Evolutionary conservation across 1,140 invertebrate species (phyloP), one percentile per base, ranked within the genome.

Genomic region (Caerostris extrusa): DNA sequence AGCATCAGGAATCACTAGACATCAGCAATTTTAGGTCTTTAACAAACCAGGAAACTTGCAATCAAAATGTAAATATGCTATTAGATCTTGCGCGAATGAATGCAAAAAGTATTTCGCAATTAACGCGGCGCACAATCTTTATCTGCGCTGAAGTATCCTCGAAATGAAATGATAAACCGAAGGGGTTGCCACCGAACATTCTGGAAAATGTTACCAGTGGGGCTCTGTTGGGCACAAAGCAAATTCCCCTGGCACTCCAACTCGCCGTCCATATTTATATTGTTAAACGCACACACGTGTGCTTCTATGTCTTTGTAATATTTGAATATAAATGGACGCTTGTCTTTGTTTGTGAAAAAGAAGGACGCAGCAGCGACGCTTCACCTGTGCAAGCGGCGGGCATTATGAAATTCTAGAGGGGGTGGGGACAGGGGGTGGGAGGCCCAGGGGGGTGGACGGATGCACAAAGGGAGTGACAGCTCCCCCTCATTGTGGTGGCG

Each of bases 261-360:
- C 34, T 34, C n/a, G 34, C 34, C 34, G 34, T 87, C 34, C 85
- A 87, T 87, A 60, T 61, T 50, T 60, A 60, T 87, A 60, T 60
- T 50, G 85, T 87, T 60, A 19, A 19, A 55, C 55, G 14, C 56
- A 12, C 7, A 83, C 81, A 6, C 34, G 14, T 34, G 57, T 34
- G 34, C 64, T 7, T 56, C 83, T 34, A 64, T 6, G 19, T 57
- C 34, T 85, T 64, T 89, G 50, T 69, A 87, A 67, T 77, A 61
- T 91, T 81, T 91, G 71, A 91, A 91, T 91, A 91, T 91, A 91
- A 91, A 91, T 69, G 88, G 88, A 91, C 57, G 56, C 19, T 8
- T 17, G n/a, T 53, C 56, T 82, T 91, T 81, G 69, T 61, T 60
- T 61, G 19, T 5, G 17, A 53, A 91, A 91, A 91, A 91, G 90